Evolutionary conservation across 2,113 vertebrate genomes (phyloP).

Genomic region (Trogon melanurus): DNA sequence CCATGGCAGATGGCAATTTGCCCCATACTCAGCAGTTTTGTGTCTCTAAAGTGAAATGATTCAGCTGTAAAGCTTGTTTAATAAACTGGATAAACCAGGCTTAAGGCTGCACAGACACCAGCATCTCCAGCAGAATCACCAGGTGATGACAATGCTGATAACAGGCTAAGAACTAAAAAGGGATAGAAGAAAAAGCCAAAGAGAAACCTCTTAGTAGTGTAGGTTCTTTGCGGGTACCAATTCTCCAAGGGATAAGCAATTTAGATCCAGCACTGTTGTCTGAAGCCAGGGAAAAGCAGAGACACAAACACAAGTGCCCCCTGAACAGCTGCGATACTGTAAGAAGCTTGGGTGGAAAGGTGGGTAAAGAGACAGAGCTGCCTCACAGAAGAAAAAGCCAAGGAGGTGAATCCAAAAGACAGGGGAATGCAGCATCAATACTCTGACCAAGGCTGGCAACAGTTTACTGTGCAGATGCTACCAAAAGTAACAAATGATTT

Average conservation of each 20-base stretch:
- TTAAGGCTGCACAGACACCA: neutral
- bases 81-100: conserved; percentile 1
- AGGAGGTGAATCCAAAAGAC: neutral
- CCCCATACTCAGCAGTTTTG: conserved; percentile 3
- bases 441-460: neutral
- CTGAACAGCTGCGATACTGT: neutral
- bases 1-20: neutral
- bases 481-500: neutral
- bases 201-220: neutral
- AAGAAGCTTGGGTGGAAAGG: neutral
- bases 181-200: neutral
- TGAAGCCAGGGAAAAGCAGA: neutral
- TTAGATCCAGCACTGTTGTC: neutral
- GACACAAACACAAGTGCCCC: neutral
- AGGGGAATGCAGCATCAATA: neutral
- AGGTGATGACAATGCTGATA: neutral
- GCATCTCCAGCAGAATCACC: neutral
- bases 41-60: neutral
- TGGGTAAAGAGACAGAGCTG: neutral
- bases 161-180: neutral
- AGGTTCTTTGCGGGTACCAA: neutral
- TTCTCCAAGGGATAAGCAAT: neutral
- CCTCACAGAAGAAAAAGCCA: neutral
- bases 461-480: neutral
- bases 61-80: conserved; percentile 19